Base-by-base conservation (phyloP, 2,797 vertebrate species). In the Rachycentron canadum region DNA sequence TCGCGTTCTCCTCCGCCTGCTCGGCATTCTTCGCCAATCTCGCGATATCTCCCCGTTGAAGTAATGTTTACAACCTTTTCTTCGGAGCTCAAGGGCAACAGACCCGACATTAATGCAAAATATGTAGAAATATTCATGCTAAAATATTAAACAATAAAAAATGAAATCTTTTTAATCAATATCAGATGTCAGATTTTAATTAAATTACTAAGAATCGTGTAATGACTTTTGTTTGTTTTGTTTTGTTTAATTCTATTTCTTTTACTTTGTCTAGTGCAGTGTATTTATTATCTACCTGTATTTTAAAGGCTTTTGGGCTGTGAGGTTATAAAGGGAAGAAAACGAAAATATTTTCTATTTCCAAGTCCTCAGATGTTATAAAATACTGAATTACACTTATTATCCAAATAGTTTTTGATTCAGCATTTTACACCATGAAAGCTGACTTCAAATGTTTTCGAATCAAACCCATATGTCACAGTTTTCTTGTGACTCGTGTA, bases 21-120 rank as follows among this genome's bases (percentile, higher is more conserved):
- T 95, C 93, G 93, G 58, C 0, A 67, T 45, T 79, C 68, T 87
- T 75, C 92, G 91, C 64, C n/a, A 73, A 0, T 91, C 79, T 91
- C 91, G 92, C 90, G 92, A 90, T 70, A 91, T 69, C 65, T 62
- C 7, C 0, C 2, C 1, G 0, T 53, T 38, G 28, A 47, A 17
- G 75, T 23, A 2, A 47, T 21, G 28, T 59, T 65, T 49, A 45
- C 65, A 45, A 72, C 59, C 32, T 61, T 57, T 65, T 19, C 11
- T 12, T 11, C 2, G 0, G 19, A 41, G 58, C 19, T 86, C 75
- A 83, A 81, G 83, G 79, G 40, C 83, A 56, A 81, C 34, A 14
- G n/a, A n/a, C n/a, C 47, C 8, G 6, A 25, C 14, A 34, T 6
- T 1, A 7, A n/a, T 23, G 0, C 9, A 26, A 66, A 38, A 17